Percentiles rank a stretch among this genome's conserved stretches.
Evolutionary conservation across 2,888 invertebrate species (phyloP).

Genomic region (Agrochola macilenta): DNA sequence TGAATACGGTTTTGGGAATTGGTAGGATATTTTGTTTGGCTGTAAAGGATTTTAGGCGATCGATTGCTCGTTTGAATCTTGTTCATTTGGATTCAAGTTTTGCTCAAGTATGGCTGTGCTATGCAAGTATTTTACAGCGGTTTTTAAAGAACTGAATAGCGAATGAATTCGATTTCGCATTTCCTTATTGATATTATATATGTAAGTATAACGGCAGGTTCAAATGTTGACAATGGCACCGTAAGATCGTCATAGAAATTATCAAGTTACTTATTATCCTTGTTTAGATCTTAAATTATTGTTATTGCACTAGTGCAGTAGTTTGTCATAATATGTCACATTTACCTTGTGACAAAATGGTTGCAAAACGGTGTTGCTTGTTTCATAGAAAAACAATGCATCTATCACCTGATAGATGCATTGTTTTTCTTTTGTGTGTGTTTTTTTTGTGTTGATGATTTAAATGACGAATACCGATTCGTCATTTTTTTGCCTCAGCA

Average conservation of each 20-base stretch:
- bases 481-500: background rate
- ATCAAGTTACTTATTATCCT: background rate
- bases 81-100: constrained; percentile 1
- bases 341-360: background rate
- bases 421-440: no score
- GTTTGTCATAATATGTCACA: background rate
- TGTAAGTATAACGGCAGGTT: background rate
- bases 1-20: constrained; percentile 60
- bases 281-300: background rate
- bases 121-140: no score
- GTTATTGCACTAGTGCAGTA: background rate
- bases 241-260: background rate
- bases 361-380: background rate
- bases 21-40: constrained; percentile 39
- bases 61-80: constrained; percentile 22
- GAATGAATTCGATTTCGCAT: background rate
- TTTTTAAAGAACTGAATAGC: background rate
- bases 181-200: background rate
- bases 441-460: no score
- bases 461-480: no score
- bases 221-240: background rate
- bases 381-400: background rate
- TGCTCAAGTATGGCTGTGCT: background rate
- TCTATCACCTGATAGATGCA: no score
- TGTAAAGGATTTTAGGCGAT: constrained; percentile 28